These are phyloP conservation scores for Cheilosia vernalis DNA, from an alignment of 2,888 invertebrate genomes.

Conservation along the genomic window DNA sequence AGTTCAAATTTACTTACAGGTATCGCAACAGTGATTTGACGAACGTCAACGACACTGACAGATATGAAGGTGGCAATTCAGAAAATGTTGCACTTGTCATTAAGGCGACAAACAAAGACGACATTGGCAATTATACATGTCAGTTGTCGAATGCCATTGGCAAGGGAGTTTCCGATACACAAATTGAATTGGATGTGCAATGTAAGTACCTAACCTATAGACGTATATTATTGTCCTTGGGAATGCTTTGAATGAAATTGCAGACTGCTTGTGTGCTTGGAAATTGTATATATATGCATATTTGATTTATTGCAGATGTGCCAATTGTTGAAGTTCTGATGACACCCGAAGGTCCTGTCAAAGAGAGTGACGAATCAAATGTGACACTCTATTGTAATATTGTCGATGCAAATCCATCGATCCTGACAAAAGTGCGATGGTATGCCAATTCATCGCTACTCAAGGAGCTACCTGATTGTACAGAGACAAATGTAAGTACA, in stretches of 20 bases:
- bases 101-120: conserved; percentile 89
- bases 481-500: conserved; percentile 80
- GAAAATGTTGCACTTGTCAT: conserved; percentile 91
- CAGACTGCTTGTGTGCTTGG: too few relatives aligned
- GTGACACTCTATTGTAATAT: conserved; percentile 93
- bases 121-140: conserved; percentile 94
- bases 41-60: conserved; percentile 85
- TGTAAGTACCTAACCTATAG: conserved; percentile 86
- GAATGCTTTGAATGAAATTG: too few relatives aligned
- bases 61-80: conserved; percentile 90
- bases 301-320: conserved; percentile 85
- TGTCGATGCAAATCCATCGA: conserved; percentile 90
- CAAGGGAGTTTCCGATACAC: conserved; percentile 88
- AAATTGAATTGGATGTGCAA: conserved; percentile 90
- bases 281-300: neutral
- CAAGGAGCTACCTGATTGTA: conserved; percentile 93
- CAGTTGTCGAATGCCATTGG: conserved; percentile 92
- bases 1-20: conserved; percentile 84
- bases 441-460: conserved; percentile 92
- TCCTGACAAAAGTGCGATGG: conserved; percentile 92
- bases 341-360: conserved; percentile 90
- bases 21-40: conserved; percentile 87
- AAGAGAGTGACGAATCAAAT: conserved; percentile 90
- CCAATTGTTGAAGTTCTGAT: conserved; percentile 91
- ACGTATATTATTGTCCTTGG: neutral